These are phyloP conservation scores for Leuctra nigra DNA, from an alignment of 2,888 invertebrate species.

Conservation along the genomic window DNA sequence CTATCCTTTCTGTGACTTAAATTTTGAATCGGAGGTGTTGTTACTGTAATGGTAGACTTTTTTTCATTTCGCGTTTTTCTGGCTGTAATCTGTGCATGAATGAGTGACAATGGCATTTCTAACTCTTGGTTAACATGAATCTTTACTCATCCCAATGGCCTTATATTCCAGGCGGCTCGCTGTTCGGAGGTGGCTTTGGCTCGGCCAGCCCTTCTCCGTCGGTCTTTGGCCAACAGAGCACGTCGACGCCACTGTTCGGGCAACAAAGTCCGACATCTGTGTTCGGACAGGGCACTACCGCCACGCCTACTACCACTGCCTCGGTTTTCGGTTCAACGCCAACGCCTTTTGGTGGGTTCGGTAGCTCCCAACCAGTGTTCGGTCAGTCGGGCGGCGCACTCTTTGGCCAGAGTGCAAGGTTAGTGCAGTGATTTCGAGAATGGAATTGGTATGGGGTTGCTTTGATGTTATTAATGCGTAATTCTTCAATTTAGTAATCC, in stretches of 20 bases:
- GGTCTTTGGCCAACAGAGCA: conserved; percentile 25
- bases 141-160: too few relatives aligned
- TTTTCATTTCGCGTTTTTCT: too few relatives aligned
- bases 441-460: not conserved
- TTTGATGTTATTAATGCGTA: not conserved
- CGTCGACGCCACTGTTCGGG: conserved; percentile 21
- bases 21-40: too few relatives aligned
- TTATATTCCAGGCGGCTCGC: not conserved
- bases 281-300: conserved; percentile 30
- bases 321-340: conserved; percentile 12
- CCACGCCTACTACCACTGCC: not conserved
- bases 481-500: conserved; percentile 13
- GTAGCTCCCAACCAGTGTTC: not conserved
- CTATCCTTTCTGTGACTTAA: too few relatives aligned
- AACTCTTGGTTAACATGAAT: too few relatives aligned
- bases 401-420: conserved; percentile 30
- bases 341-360: not conserved
- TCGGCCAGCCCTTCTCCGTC: conserved; percentile 28
- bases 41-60: too few relatives aligned
- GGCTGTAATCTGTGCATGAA: too few relatives aligned
- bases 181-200: not conserved
- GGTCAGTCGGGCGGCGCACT: conserved; percentile 36
- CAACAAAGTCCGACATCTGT: conserved; percentile 18
- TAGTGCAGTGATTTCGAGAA: conserved; percentile 4
- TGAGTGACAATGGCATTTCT: too few relatives aligned